Base-by-base conservation (phyloP, 2,888 invertebrate species). In the Melinaea menophilus region DNA sequence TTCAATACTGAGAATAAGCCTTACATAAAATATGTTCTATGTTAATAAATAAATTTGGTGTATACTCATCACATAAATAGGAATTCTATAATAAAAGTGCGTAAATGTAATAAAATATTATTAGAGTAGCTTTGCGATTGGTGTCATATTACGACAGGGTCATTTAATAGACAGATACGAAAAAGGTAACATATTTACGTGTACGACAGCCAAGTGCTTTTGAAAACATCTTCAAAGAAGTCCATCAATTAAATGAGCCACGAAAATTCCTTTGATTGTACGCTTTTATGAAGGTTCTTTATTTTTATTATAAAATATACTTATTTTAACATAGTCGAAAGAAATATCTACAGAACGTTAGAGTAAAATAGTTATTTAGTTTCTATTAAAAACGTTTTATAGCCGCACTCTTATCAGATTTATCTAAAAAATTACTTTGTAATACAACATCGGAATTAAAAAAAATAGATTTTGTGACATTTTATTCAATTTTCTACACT, bases 251-350 rank as follows among this genome's bases (percentile, higher is more conserved):
- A 77, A 77, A 78, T 75, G 74, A 75, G 72, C 69, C 72, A 75
- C 73, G 76, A 73, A 71, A 74, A 77, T 75, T 75, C 74, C 74
- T 79, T 79, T 79, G 75, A 75, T 75, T 74, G 71, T 76, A 78
- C 75, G 64, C 58, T 56, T 60, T 62, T 56, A 62, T 65, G 59
- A 62, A 67, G 59, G 54, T 64, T 58, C 46, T 48, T 51, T 62
- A 58, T 61, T 67, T 67, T 65, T 65, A 63, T 61, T 31, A 31
- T 22, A 51, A 1, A 1, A 51, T 11, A 4, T n/a, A 13, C n/a
- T 48, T 5, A 0, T 13, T 48, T 22, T 48, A 13, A 48, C 22
- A 22, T n/a, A 48, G 48, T 13, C 22, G n/a, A 48, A n/a, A 51
- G 2, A 41, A 41, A 11, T 9, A 41, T 41, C 9, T 41, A 9